phyloP scores from a whole-genome alignment of 2,113 vertebrate genomes.

The Nothocercus julius region DNA sequence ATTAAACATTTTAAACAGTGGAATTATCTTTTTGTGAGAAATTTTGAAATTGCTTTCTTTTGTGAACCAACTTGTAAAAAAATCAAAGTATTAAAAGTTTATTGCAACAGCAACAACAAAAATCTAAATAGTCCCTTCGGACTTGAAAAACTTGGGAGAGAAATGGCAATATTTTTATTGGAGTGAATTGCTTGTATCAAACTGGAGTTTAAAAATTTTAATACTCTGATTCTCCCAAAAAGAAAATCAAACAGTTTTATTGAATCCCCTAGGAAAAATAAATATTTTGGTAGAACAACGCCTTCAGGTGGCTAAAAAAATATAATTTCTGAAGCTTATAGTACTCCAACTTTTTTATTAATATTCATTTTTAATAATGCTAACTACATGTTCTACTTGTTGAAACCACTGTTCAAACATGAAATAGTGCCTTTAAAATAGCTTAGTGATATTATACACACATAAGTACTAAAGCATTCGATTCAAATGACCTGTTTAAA shows the following conservation, averaged over 20 bases:
- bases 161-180: neutral
- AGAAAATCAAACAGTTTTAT: neutral
- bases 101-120: neutral
- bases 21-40: constrained; percentile 3
- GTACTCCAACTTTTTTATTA: neutral
- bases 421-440: neutral
- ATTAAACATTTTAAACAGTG: constrained; percentile 11
- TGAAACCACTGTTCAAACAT: neutral
- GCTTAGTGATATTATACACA: neutral
- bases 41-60: constrained; percentile 22
- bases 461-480: neutral
- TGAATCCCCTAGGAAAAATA: neutral
- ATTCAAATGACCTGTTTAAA: neutral
- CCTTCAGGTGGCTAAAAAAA: neutral
- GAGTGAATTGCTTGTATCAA: neutral
- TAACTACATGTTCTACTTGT: neutral
- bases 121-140: neutral
- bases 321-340: neutral
- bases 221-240: neutral
- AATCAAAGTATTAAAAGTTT: neutral
- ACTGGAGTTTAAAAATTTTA: neutral
- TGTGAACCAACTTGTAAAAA: neutral
- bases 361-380: neutral
- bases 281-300: neutral
- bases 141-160: neutral